Conservation (phyloP, 2,888 invertebrate species). For the Drosophila paramelanica region DNA sequence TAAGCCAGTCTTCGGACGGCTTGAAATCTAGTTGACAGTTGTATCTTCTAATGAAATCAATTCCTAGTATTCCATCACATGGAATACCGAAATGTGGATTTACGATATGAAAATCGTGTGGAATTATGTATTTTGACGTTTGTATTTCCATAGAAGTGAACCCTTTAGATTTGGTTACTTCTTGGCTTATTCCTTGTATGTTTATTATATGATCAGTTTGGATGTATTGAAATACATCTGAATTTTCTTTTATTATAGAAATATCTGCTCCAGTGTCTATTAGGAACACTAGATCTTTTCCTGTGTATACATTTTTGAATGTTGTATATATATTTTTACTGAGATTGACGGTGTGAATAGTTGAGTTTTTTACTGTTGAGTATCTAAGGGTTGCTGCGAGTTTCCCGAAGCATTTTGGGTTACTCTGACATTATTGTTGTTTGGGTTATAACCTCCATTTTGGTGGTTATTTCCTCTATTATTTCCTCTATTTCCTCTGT, state of each 20-base stretch:
- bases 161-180: background rate
- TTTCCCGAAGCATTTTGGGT: too few relatives aligned
- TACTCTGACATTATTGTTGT: too few relatives aligned
- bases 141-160: background rate
- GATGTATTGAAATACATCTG: too few relatives aligned
- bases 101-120: background rate
- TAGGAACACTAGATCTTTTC: background rate
- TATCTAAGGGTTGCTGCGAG: background rate
- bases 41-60: background rate
- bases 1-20: conserved; percentile 2
- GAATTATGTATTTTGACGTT: background rate
- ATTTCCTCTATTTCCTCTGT: conserved; percentile 1
- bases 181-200: background rate
- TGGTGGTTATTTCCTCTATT: conserved; percentile 2
- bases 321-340: background rate
- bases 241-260: background rate
- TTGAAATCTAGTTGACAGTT: conserved; percentile 1
- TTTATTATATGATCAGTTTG: background rate
- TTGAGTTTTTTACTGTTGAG: background rate
- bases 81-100: conserved; percentile 13
- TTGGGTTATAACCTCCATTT: background rate
- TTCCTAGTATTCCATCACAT: conserved; percentile 2
- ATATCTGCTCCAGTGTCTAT: background rate
- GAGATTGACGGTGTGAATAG: background rate
- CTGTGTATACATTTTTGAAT: background rate